Evolutionary conservation across 2,797 vertebrate species (phyloP).

Genomic region (Tiaroga cobitis): DNA sequence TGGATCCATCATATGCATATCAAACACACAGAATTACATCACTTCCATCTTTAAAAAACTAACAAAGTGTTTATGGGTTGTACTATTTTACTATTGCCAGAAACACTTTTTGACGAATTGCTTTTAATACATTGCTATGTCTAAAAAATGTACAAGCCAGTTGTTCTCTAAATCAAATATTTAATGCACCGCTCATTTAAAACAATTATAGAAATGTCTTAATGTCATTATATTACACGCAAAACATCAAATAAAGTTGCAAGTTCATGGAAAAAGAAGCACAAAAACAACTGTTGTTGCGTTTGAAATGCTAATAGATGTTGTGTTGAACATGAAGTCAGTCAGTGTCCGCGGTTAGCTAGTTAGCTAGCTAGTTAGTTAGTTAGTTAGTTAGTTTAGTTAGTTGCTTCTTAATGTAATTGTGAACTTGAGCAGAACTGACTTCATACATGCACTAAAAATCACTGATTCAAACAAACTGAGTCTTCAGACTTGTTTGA

Average conservation of each 20-base stretch:
- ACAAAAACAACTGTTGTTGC: neutral
- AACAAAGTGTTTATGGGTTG: neutral
- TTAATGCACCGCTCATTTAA: neutral
- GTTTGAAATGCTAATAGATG: neutral
- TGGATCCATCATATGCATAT: neutral
- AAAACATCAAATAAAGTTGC: neutral
- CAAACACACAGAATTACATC: neutral
- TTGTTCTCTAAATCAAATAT: neutral
- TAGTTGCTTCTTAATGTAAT: too few species aligned
- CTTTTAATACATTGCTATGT: neutral
- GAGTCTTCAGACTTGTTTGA: neutral
- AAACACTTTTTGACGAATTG: neutral
- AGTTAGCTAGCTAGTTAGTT: too few species aligned
- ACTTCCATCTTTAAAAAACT: neutral
- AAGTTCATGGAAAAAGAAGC: too few species aligned
- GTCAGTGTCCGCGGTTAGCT: neutral
- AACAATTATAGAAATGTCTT: neutral
- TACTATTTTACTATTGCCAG: neutral
- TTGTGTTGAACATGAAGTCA: too few species aligned
- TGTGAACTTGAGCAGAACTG: too few species aligned
- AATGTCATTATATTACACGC: neutral
- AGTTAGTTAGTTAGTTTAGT: neutral
- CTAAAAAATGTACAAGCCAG: accelerated
- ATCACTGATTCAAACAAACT: neutral
- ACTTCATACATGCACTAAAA: neutral